A percentile compares a stretch with the other conserved stretches of the same genome.
These are phyloP conservation scores for Cercocebus atys DNA, from an alignment of 2,113 vertebrate genomes.

Conservation along the genomic window DNA sequence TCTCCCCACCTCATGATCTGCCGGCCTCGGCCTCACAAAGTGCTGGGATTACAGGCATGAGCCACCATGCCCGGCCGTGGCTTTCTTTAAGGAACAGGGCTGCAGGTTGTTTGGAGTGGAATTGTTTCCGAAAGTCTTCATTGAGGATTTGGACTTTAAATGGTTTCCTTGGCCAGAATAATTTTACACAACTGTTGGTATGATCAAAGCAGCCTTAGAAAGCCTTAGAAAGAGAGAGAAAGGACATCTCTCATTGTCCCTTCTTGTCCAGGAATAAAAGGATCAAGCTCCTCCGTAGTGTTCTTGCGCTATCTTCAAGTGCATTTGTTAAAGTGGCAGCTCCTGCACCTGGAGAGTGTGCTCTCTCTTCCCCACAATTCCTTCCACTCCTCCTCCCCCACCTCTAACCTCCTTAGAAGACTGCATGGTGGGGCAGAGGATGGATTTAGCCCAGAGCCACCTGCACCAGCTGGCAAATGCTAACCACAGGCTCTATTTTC, in stretches of 20 bases:
- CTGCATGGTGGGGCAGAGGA: background rate
- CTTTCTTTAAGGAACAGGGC: background rate
- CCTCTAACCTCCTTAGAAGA: background rate
- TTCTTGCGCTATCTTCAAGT: background rate
- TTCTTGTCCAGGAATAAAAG: background rate
- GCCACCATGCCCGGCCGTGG: too few relatives aligned
- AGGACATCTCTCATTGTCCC: background rate
- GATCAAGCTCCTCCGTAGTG: background rate
- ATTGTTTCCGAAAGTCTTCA: background rate
- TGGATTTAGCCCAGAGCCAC: background rate
- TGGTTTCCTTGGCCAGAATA: background rate
- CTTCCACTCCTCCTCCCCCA: background rate
- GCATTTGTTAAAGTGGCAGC: background rate
- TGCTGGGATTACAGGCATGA: too few relatives aligned
- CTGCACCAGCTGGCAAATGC: background rate
- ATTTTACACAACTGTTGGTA: background rate
- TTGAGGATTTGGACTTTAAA: background rate
- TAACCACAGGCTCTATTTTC: background rate
- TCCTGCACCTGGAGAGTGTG: background rate
- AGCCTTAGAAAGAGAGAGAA: background rate
- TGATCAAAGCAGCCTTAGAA: background rate
- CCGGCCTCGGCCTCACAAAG: too few relatives aligned
- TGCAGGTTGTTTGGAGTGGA: background rate
- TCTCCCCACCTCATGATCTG: too few relatives aligned
- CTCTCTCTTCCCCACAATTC: background rate